Evolutionary conservation across 2,888 invertebrate species (phyloP).

Genomic region (Sarcophaga subvicina): DNA sequence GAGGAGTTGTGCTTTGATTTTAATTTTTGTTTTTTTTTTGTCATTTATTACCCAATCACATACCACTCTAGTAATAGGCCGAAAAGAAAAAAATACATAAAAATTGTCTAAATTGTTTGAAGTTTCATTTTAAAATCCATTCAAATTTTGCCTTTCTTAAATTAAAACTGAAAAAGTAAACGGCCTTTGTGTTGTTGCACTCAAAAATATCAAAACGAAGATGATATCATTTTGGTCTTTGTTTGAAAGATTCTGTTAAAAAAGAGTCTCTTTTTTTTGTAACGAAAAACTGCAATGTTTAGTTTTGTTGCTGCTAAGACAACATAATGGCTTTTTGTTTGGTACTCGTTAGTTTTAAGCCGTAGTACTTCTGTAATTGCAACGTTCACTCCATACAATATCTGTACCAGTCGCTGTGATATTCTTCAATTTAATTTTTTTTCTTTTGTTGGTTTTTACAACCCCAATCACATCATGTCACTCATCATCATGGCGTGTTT

Average conservation of each 20-base stretch:
- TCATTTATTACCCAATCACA: constrained; percentile 50
- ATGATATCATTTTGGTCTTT: constrained; percentile 55
- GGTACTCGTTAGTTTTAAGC: not conserved
- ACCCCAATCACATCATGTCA: constrained; percentile 45
- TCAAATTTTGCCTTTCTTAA: not conserved
- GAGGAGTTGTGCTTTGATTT: constrained; percentile 19
- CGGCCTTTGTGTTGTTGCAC: constrained; percentile 45
- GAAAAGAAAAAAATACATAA: not conserved
- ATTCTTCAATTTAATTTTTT: constrained; percentile 31
- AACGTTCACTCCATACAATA: not conserved
- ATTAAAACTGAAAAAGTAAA: constrained; percentile 53
- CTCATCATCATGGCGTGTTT: constrained; percentile 59
- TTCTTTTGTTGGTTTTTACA: not conserved
- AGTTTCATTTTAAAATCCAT: not conserved
- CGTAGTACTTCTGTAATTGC: not conserved
- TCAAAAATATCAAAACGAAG: constrained; percentile 20
- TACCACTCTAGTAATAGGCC: not conserved
- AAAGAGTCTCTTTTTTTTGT: not conserved
- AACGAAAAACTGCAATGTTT: not conserved
- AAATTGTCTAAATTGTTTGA: not conserved
- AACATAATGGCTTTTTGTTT: not conserved
- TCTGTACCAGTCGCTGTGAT: constrained; percentile 42
- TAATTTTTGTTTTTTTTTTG: constrained; percentile 17
- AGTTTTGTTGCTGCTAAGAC: not conserved
- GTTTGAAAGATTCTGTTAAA: not conserved